These are phyloP conservation scores for Chroicocephalus ridibundus DNA, from an alignment of 2,113 vertebrate genomes.

Conservation along the genomic window DNA sequence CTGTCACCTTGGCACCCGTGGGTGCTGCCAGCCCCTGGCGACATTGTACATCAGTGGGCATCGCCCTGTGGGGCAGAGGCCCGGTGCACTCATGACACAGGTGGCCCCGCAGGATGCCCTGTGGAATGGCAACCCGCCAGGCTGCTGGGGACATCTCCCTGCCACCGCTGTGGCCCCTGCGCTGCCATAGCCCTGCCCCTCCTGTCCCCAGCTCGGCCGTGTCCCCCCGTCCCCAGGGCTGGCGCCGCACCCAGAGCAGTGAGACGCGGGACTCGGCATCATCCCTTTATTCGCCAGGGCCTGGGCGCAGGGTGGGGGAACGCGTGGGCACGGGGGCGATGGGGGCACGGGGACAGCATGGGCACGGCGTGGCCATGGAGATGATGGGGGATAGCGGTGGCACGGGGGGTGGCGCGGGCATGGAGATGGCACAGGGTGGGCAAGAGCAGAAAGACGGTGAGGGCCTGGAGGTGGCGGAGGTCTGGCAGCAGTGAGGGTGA, in stretches of 20 bases:
- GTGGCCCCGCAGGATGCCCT: neutral
- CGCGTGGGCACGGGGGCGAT: fast-evolving
- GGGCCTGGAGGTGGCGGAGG: neutral
- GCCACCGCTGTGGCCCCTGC: fast-evolving
- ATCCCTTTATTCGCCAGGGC: neutral
- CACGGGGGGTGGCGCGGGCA: neutral
- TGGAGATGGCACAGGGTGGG: neutral
- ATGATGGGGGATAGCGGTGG: neutral
- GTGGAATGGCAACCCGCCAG: neutral
- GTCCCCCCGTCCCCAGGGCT: neutral
- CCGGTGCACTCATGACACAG: neutral
- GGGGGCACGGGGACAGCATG: neutral
- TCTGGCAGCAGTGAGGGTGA: too few species aligned
- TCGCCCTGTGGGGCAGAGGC: neutral
- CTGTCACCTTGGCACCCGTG: neutral
- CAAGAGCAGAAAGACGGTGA: neutral
- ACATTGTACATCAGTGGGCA: fast-evolving
- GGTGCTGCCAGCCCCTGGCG: neutral
- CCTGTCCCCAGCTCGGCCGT: neutral
- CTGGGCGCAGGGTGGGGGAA: fast-evolving
- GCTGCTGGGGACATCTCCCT: neutral
- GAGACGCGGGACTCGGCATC: neutral
- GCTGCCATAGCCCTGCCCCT: neutral
- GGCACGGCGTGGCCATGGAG: neutral
- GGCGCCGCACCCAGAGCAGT: neutral